A percentile compares a stretch with the other conserved stretches of the same genome.
phyloP scores from a whole-genome alignment of 2,888 invertebrate genomes.

The Panzeria rudis region DNA sequence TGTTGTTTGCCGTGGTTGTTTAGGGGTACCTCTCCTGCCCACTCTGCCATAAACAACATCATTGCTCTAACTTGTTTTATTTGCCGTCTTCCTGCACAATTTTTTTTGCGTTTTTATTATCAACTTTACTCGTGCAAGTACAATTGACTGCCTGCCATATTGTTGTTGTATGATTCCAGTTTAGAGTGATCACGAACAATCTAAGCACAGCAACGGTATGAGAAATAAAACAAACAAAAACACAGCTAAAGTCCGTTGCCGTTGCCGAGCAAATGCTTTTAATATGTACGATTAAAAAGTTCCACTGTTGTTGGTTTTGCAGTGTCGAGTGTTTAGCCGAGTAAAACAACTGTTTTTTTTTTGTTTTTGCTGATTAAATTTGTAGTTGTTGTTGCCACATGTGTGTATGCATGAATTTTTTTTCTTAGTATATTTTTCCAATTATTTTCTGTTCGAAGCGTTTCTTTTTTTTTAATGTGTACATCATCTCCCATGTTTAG shows the following conservation, averaged over 20 bases:
- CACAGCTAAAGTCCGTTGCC: slow-evolving; percentile 71
- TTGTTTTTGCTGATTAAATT: slow-evolving; percentile 46
- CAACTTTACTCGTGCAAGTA: slow-evolving; percentile 61
- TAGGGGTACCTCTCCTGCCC: slow-evolving; percentile 62
- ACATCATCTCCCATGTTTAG: slow-evolving; percentile 71
- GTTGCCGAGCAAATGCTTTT: slow-evolving; percentile 71
- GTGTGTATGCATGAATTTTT: slow-evolving; percentile 30
- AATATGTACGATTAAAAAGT: slow-evolving; percentile 48
- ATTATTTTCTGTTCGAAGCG: slow-evolving; percentile 70
- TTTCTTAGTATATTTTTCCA: slow-evolving; percentile 72
- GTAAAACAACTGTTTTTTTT: slow-evolving; percentile 71
- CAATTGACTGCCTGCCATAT: slow-evolving; percentile 60
- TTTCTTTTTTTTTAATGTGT: slow-evolving; percentile 63
- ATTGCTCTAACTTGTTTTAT: slow-evolving; percentile 70
- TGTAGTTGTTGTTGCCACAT: slow-evolving; percentile 43
- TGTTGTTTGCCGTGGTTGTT: slow-evolving; percentile 43
- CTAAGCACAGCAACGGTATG: slow-evolving; percentile 60
- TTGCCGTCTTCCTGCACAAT: slow-evolving; percentile 70
- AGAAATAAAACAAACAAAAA: slow-evolving; percentile 49
- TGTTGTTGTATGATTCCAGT: slow-evolving; percentile 67
- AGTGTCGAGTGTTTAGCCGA: slow-evolving; percentile 73
- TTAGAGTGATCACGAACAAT: slow-evolving; percentile 71
- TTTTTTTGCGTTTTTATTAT: slow-evolving; percentile 58
- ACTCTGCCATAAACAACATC: slow-evolving; percentile 59
- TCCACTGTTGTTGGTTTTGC: slow-evolving; percentile 56